A percentile compares a stretch with the other conserved stretches of the same genome.
Evolutionary conservation across 1,140 invertebrate genomes (phyloP).

Genomic region (Drosophila bocki): DNA sequence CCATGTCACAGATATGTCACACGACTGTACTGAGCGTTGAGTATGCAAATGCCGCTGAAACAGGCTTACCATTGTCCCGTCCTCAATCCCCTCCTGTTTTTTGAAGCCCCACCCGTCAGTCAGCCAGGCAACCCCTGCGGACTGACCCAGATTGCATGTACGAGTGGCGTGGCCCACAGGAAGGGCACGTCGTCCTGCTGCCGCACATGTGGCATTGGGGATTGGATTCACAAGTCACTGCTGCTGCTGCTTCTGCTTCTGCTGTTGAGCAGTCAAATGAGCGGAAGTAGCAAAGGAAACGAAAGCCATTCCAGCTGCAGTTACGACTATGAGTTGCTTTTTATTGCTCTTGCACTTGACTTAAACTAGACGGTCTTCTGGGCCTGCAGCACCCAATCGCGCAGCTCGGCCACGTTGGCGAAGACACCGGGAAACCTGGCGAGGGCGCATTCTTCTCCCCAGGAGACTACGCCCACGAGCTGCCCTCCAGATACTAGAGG

Average conservation of each 20-base stretch:
- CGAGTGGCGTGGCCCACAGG: constrained; percentile 42
- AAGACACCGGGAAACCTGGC: constrained; percentile 53
- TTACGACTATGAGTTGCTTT: constrained; percentile 19
- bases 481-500: constrained; percentile 64
- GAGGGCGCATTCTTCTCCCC: constrained; percentile 60
- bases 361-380: constrained; percentile 42
- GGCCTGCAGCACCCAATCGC: constrained; percentile 41
- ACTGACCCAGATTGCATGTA: constrained; percentile 47
- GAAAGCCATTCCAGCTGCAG: constrained; percentile 30
- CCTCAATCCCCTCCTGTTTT: constrained; percentile 6
- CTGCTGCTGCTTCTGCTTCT: constrained; percentile 6
- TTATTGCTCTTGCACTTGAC: constrained; percentile 37
- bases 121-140: constrained; percentile 21
- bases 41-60: constrained; percentile 37
- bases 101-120: constrained; percentile 8
- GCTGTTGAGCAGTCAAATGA: constrained; percentile 44
- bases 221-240: constrained; percentile 38
- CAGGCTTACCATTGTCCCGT: constrained; percentile 18
- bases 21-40: constrained; percentile 17
- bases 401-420: constrained; percentile 49
- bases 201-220: constrained; percentile 41
- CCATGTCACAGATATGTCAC: constrained; percentile 36
- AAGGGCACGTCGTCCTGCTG: constrained; percentile 48
- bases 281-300: constrained; percentile 32
- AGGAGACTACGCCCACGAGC: constrained; percentile 68